Percentiles rank a stretch among this genome's conserved stretches.
phyloP scores from a whole-genome alignment of 2,888 invertebrate genomes.

The Plebejus melissa region DNA sequence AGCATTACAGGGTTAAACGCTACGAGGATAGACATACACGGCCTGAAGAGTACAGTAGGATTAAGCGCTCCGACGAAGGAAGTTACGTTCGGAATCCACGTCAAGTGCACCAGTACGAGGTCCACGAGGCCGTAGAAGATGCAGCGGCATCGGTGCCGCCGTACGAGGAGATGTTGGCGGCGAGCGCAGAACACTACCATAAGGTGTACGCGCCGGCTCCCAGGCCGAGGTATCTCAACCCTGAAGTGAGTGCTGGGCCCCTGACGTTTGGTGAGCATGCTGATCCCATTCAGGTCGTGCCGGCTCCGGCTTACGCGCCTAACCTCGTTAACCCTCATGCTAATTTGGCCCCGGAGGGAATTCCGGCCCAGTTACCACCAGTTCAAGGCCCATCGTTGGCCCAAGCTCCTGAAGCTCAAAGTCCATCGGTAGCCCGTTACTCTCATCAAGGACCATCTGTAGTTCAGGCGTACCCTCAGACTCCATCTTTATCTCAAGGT shows the following conservation, averaged over 20 bases:
- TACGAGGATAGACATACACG: constrained; percentile 39
- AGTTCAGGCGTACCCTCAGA: background rate
- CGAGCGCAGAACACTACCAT: constrained; percentile 69
- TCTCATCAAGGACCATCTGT: background rate
- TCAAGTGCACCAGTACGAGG: constrained; percentile 67
- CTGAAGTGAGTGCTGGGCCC: constrained; percentile 45
- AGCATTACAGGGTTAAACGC: constrained; percentile 58
- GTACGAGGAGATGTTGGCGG: constrained; percentile 68
- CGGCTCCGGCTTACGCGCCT: constrained; percentile 36
- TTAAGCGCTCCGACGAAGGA: constrained; percentile 34
- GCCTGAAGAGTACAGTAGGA: background rate
- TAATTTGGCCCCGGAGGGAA: constrained; percentile 23
- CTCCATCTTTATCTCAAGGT: background rate
- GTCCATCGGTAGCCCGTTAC: background rate
- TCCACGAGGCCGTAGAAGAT: constrained; percentile 62
- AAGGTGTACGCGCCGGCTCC: constrained; percentile 53
- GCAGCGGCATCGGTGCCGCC: constrained; percentile 50
- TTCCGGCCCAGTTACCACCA: constrained; percentile 31
- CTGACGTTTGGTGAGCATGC: constrained; percentile 42
- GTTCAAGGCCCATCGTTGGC: constrained; percentile 36
- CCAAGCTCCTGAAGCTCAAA: constrained; percentile 8
- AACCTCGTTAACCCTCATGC: constrained; percentile 35
- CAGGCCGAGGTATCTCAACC: constrained; percentile 45
- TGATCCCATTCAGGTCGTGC: constrained; percentile 32
- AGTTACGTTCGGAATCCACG: constrained; percentile 48